Evolutionary conservation across 2,797 vertebrate genomes (phyloP).

Genomic region (Cichlasoma orientale): DNA sequence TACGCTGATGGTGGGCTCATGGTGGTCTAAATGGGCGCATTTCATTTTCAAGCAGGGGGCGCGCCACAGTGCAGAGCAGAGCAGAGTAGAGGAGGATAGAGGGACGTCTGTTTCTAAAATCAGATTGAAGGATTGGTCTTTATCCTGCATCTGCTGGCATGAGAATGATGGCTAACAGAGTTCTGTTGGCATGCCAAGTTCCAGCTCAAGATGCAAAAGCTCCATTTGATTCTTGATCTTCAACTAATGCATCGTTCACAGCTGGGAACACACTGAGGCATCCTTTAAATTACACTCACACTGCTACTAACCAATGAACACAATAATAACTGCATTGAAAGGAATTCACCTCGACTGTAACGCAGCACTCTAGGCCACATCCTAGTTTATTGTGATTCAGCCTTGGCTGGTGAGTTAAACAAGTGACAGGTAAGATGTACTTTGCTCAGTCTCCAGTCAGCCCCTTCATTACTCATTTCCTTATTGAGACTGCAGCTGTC

Average conservation of each 20-base stretch:
- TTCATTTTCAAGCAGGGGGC: constrained; percentile 12
- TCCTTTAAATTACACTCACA: not conserved
- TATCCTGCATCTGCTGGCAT: constrained; percentile 3
- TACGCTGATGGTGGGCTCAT: not conserved
- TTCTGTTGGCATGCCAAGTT: not conserved
- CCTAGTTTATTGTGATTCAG: not conserved
- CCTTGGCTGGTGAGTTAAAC: constrained; percentile 14
- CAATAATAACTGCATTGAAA: not conserved
- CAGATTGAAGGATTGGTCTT: constrained; percentile 29
- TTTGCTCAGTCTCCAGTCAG: constrained; percentile 1
- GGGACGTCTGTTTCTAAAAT: constrained; percentile 44
- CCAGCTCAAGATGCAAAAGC: not conserved
- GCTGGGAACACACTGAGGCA: not conserved
- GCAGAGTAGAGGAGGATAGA: constrained; percentile 3
- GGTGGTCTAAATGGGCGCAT: not conserved
- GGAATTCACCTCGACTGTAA: not conserved
- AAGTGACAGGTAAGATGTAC: not conserved
- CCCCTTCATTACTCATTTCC: constrained; percentile 18
- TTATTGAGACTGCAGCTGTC: constrained; percentile 13
- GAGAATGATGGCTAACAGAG: constrained; percentile 12
- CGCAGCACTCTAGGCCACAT: not conserved
- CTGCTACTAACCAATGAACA: not conserved
- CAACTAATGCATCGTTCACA: not conserved
- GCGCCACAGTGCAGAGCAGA: not conserved
- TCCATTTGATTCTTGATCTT: not conserved